These are phyloP conservation scores for Noctua janthe DNA, from an alignment of 2,888 invertebrate species.

Conservation along the genomic window DNA sequence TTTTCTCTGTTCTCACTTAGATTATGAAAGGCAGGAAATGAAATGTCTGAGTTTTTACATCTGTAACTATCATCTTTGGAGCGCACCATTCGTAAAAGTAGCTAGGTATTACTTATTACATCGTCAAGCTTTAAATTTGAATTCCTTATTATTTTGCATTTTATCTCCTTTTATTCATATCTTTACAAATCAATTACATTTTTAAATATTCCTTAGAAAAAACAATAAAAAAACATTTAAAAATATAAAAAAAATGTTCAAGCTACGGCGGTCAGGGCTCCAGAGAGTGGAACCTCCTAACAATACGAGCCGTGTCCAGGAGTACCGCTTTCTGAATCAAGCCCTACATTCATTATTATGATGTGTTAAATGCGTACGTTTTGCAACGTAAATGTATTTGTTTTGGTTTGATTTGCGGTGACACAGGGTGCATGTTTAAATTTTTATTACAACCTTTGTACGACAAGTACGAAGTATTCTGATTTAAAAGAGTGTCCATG, in stretches of 20 bases:
- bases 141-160: background rate
- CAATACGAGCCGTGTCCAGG: too few species aligned
- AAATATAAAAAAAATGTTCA: too few species aligned
- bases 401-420: background rate
- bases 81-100: background rate
- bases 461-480: too few species aligned
- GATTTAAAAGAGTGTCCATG: too few species aligned
- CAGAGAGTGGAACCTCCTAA: too few species aligned
- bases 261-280: too few species aligned
- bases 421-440: background rate
- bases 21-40: constrained; percentile 40
- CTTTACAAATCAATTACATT: too few species aligned
- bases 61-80: background rate
- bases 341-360: too few species aligned
- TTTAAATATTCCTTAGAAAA: too few species aligned
- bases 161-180: too few species aligned
- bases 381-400: background rate
- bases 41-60: constrained; percentile 9
- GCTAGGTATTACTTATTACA: background rate
- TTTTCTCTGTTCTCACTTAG: constrained; percentile 59
- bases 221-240: too few species aligned
- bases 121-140: background rate
- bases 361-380: background rate
- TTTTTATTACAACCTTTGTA: background rate
- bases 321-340: too few species aligned